Conservation (phyloP, 2,797 vertebrate species). For the Aythya fuligula region DNA sequence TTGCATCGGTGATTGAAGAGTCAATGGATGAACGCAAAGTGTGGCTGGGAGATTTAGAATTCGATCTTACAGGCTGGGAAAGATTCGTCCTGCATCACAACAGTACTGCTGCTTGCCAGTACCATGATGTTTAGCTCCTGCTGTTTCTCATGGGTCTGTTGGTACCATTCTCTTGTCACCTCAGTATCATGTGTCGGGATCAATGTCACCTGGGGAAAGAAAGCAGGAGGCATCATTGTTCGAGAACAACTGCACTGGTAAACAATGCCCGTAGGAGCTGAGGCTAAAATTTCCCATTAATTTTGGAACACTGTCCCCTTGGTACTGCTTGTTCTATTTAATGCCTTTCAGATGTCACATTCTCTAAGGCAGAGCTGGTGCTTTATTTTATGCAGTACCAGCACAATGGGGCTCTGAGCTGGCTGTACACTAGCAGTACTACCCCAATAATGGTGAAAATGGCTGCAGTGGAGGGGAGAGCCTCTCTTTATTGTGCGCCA, state of each 20-base stretch:
- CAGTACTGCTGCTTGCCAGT: slow-evolving; percentile 98
- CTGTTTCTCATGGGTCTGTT: slow-evolving; percentile 97
- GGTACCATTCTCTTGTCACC: slow-evolving; percentile 98
- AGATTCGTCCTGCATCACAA: slow-evolving; percentile 99
- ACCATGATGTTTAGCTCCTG: slow-evolving; percentile 98
- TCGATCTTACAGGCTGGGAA: slow-evolving; percentile 99
- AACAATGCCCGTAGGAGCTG: slow-evolving; percentile 20
- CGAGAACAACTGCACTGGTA: slow-evolving; percentile 33
- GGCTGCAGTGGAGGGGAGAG: neutral
- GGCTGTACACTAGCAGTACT: neutral
- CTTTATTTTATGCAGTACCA: neutral
- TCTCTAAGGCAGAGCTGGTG: neutral
- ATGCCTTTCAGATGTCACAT: slow-evolving; percentile 49
- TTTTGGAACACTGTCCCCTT: slow-evolving; percentile 51
- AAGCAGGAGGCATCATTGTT: slow-evolving; percentile 16
- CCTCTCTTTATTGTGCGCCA: neutral
- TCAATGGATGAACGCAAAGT: slow-evolving; percentile 49
- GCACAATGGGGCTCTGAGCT: neutral
- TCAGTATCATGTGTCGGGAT: slow-evolving; percentile 98
- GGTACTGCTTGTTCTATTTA: slow-evolving; percentile 54
- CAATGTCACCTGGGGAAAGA: slow-evolving; percentile 90
- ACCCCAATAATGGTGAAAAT: neutral
- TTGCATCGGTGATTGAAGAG: slow-evolving; percentile 58
- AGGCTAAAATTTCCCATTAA: slow-evolving; percentile 43
- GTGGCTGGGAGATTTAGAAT: slow-evolving; percentile 84